Conservation (phyloP, 2,797 vertebrate species). For the Oreochromis mossambicus region DNA sequence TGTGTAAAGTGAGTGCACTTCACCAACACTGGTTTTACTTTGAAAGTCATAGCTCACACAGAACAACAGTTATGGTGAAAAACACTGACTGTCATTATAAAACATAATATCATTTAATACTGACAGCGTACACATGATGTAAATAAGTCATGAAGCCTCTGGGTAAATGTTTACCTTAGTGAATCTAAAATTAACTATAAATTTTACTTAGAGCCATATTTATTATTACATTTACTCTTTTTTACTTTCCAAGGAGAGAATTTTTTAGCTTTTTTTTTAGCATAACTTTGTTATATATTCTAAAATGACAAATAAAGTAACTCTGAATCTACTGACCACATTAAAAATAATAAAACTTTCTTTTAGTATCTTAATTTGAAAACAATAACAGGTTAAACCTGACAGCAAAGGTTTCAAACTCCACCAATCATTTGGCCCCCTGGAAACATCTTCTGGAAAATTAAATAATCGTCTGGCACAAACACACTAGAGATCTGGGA, state of each 20-base stretch:
- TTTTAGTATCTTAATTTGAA: not conserved
- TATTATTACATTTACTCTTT: not conserved
- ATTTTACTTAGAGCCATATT: rapidly evolving
- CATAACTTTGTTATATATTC: rapidly evolving
- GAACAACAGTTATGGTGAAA: not conserved
- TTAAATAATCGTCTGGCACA: not conserved
- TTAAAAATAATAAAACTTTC: not conserved
- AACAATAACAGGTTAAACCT: not conserved
- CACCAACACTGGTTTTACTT: not conserved
- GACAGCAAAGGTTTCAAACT: not conserved
- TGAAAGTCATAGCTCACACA: not conserved
- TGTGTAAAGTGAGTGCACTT: rapidly evolving
- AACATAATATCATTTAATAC: not conserved
- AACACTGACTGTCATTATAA: not conserved
- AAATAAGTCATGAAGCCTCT: not conserved
- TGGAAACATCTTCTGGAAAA: not conserved
- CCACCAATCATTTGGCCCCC: not conserved
- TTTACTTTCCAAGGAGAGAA: not conserved
- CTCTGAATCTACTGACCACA: not conserved
- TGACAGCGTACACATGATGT: not conserved
- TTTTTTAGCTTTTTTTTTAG: not conserved
- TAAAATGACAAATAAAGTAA: not conserved
- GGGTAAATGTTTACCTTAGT: not conserved
- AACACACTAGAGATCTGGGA: not conserved
- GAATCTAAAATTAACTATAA: not conserved